These are phyloP conservation scores for Gila orcuttii DNA, from an alignment of 2,113 vertebrate species.

Conservation along the genomic window DNA sequence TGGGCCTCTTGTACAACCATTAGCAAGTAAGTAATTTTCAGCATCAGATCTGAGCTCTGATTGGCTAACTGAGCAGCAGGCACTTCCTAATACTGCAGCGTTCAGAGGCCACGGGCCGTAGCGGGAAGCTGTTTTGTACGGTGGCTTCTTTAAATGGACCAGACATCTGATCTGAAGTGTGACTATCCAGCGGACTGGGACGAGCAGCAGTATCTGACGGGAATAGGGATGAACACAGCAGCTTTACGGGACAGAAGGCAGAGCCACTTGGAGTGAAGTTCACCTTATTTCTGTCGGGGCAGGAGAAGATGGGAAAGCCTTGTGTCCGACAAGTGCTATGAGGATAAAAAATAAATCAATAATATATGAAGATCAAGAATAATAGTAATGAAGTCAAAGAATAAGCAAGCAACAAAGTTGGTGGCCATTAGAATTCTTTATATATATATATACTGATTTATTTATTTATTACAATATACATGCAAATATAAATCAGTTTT, in stretches of 20 bases:
- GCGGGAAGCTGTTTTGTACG: neutral
- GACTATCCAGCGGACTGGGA: neutral
- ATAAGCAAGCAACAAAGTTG: no score
- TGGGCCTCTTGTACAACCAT: neutral
- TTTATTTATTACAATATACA: no score
- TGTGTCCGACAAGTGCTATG: constrained; percentile 86
- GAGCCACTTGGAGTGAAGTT: constrained; percentile 96
- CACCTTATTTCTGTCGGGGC: constrained; percentile 98
- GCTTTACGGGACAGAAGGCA: constrained; percentile 95
- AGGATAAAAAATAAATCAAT: constrained; percentile 36
- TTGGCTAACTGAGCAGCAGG: constrained; percentile 75
- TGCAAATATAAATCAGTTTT: no score
- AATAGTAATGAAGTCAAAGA: no score
- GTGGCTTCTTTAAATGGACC: neutral
- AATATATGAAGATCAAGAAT: no score
- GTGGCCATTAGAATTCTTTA: no score
- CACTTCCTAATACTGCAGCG: constrained; percentile 70
- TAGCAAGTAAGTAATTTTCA: neutral
- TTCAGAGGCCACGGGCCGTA: neutral
- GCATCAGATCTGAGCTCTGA: neutral
- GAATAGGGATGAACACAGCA: constrained; percentile 83
- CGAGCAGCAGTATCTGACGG: constrained; percentile 59
- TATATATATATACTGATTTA: no score
- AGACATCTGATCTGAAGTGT: neutral
- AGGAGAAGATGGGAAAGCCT: constrained; percentile 94